Evolutionary conservation across 2,888 invertebrate species (phyloP).

Genomic region (Drosophila diplacantha): DNA sequence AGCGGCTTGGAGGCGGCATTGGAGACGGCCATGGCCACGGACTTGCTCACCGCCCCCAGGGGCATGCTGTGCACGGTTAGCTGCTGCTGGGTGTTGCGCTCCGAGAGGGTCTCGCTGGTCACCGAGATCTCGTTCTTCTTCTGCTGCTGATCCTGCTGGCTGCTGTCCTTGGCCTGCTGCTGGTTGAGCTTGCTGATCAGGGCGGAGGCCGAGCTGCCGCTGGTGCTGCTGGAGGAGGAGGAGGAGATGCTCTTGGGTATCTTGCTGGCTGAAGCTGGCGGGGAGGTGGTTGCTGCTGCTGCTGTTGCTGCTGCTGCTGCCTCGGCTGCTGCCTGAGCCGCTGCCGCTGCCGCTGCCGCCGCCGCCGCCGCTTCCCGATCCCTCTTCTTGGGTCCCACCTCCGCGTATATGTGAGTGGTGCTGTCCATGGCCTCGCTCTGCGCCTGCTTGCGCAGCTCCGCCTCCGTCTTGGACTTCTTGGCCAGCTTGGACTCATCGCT

Average conservation of each 20-base stretch:
- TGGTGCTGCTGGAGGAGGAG: slow-evolving; percentile 40
- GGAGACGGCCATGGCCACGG: slow-evolving; percentile 74
- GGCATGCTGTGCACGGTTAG: slow-evolving; percentile 81
- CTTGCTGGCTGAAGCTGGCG: slow-evolving; percentile 55
- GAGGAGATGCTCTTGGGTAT: slow-evolving; percentile 69
- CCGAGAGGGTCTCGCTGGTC: slow-evolving; percentile 71
- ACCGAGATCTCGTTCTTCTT: slow-evolving; percentile 71
- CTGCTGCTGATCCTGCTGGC: slow-evolving; percentile 25
- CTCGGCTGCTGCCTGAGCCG: slow-evolving; percentile 43
- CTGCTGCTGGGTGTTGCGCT: slow-evolving; percentile 77
- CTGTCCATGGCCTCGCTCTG: slow-evolving; percentile 89
- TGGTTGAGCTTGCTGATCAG: slow-evolving; percentile 68
- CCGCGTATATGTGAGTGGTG: slow-evolving; percentile 84
- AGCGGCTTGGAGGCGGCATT: slow-evolving; percentile 73
- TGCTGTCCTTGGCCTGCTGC: slow-evolving; percentile 47
- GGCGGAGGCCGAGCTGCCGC: slow-evolving; percentile 58
- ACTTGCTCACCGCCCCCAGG: slow-evolving; percentile 77
- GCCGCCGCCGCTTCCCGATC: slow-evolving; percentile 63
- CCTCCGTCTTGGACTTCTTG: slow-evolving; percentile 69
- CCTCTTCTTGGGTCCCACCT: slow-evolving; percentile 73
- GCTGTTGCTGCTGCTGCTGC: slow-evolving; percentile 34
- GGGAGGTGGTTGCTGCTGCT: slow-evolving; percentile 35
- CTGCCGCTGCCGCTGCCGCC: slow-evolving; percentile 41
- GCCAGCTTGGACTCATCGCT: slow-evolving; percentile 79
- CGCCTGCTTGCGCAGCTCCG: slow-evolving; percentile 62